Percentiles rank a stretch among this genome's conserved stretches.
phyloP scores from a whole-genome alignment of 2,113 vertebrate species.

The Amblyornis subalaris region DNA sequence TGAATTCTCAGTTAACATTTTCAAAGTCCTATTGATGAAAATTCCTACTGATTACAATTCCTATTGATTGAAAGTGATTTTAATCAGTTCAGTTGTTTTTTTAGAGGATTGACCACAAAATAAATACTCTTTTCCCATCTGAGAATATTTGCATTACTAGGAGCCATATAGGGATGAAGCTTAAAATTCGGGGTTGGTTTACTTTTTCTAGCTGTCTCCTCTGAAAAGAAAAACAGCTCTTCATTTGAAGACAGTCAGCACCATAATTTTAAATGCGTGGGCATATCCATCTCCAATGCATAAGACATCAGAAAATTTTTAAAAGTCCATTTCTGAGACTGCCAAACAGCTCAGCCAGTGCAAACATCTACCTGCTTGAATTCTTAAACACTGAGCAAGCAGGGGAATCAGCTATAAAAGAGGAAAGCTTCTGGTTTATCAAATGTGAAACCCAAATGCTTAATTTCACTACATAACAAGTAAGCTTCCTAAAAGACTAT shows the following conservation, averaged over 20 bases:
- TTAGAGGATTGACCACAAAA: slow-evolving; percentile 21
- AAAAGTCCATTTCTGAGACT: background rate
- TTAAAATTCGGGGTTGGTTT: background rate
- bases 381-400: background rate
- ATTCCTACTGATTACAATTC: background rate
- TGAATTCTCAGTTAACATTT: slow-evolving; percentile 30
- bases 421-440: background rate
- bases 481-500: background rate
- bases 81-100: slow-evolving; percentile 24
- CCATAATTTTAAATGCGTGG: background rate
- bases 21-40: slow-evolving; percentile 4
- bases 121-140: slow-evolving; percentile 8
- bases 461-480: background rate
- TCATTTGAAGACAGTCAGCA: background rate
- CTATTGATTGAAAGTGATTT: slow-evolving; percentile 40
- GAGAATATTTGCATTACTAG: slow-evolving; percentile 11
- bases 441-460: background rate
- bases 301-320: background rate
- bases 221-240: background rate
- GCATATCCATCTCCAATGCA: background rate
- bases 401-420: background rate
- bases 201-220: background rate
- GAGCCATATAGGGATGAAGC: background rate
- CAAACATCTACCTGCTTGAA: background rate
- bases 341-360: background rate